phyloP scores from a whole-genome alignment of 2,888 invertebrate species.

The Acrocyrtus sp. region DNA sequence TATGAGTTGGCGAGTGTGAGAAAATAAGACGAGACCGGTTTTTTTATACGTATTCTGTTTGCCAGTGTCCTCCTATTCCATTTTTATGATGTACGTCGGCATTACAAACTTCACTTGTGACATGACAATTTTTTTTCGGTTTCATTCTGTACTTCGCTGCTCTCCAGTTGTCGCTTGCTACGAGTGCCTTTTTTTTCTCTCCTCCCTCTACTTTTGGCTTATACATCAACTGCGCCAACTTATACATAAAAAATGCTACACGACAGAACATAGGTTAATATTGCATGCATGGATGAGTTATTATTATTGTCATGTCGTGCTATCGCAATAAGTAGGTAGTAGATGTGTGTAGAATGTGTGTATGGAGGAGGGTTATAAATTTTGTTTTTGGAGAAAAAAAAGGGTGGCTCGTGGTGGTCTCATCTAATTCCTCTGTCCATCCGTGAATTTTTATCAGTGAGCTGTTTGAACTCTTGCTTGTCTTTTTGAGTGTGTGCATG shows the following conservation, averaged over 20 bases:
- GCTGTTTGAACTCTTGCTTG: too few species aligned
- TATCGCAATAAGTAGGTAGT: neutral
- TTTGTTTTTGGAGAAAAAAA: neutral
- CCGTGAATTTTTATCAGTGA: neutral
- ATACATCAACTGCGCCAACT: neutral
- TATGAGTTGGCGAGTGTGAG: constrained; percentile 2
- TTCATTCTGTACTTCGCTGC: neutral
- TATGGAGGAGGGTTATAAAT: too few species aligned
- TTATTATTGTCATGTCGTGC: constrained; percentile 16
- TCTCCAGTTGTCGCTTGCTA: neutral
- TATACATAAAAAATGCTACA: neutral
- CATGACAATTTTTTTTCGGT: neutral
- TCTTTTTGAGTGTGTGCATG: neutral
- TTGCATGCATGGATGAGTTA: constrained; percentile 20
- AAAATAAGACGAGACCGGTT: neutral
- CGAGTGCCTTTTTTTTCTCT: too few species aligned
- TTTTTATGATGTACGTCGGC: too few species aligned
- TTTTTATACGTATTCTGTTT: constrained; percentile 24
- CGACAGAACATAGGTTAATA: constrained; percentile 5
- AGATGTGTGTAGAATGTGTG: too few species aligned
- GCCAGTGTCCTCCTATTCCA: neutral
- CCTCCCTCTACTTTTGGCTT: neutral
- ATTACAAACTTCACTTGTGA: neutral
- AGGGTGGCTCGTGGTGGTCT: constrained; percentile 8
- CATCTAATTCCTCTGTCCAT: neutral